phyloP scores from a whole-genome alignment of 2,113 vertebrate species.

The Empidonax alnorum region DNA sequence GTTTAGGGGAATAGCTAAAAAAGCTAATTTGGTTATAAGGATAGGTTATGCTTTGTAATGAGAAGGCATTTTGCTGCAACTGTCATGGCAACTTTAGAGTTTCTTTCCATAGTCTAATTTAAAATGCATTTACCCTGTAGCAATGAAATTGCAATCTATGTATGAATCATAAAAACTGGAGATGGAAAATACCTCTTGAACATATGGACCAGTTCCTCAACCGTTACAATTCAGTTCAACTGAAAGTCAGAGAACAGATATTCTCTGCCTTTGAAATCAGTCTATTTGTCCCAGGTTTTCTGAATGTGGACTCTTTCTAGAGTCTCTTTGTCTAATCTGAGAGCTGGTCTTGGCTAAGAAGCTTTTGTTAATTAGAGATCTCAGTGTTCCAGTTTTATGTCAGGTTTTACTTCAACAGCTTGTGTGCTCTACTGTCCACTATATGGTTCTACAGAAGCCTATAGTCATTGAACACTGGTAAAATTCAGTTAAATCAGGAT shows the following conservation, averaged over 20 bases:
- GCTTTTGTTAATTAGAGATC: background rate
- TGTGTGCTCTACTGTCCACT: background rate
- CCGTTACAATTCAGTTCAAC: background rate
- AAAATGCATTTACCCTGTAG: slow-evolving; percentile 40
- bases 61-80: slow-evolving; percentile 20
- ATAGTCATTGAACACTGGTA: background rate
- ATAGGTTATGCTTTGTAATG: slow-evolving; percentile 37
- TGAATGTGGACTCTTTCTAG: background rate
- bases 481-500: background rate
- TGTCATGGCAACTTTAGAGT: slow-evolving; percentile 29
- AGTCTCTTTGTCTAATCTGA: background rate
- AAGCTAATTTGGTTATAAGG: slow-evolving; percentile 48
- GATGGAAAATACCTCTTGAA: slow-evolving; percentile 27
- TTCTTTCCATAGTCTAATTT: slow-evolving; percentile 33
- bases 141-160: slow-evolving; percentile 3
- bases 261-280: background rate
- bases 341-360: background rate
- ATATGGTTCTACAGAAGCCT: background rate
- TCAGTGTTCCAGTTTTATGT: background rate
- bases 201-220: background rate
- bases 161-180: slow-evolving; percentile 19
- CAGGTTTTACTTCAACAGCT: background rate
- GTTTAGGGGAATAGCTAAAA: background rate
- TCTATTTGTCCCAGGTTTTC: background rate
- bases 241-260: background rate